Evolutionary conservation across 2,888 invertebrate genomes (phyloP), one percentile per base, ranked within the genome.

Genomic region (Spialia ferax): DNA sequence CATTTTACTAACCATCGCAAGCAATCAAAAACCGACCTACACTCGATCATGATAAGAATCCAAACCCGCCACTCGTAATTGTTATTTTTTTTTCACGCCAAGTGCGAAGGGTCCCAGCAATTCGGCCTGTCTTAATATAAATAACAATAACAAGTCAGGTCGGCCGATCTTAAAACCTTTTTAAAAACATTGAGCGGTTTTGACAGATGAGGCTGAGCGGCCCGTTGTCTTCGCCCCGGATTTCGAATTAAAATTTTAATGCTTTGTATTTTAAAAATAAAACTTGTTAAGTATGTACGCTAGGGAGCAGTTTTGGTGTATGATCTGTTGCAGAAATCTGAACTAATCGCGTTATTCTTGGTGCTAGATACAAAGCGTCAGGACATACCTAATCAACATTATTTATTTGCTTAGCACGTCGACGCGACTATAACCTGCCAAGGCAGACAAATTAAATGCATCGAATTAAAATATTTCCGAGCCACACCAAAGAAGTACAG

Each of bases 131-230:
- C 81, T 88, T 84, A 86, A 89, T 91, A 89, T 91, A 90, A 91
- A 91, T 91, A 92, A 91, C 89, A 92, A 91, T 91, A 89, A 89
- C 85, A 85, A 86, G 81, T 84, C 82, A 81, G 84, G 77, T 81
- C 80, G 85, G 82, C 78, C 80, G 81, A 80, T 80, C 76, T 81
- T 84, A 82, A 80, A 84, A 84, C 84, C 85, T 85, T 86, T 89
- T 90, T 86, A 83, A 83, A 87, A 88, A 89, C 87, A 87, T 86
- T 86, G 87, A 88, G 80, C 82, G 77, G 78, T 84, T 89, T 89
- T 92, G 90, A 91, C 89, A 89, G 85, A 89, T 87, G 88, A 86
- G 83, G 80, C 79, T 78, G 81, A 78, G 75, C 76, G 79, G 75
- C 68, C 66, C 70, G 81, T 81, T 85, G 85, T 85, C 83, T 84